phyloP scores from a whole-genome alignment of 2,888 invertebrate species.

The Catocala nupta region DNA sequence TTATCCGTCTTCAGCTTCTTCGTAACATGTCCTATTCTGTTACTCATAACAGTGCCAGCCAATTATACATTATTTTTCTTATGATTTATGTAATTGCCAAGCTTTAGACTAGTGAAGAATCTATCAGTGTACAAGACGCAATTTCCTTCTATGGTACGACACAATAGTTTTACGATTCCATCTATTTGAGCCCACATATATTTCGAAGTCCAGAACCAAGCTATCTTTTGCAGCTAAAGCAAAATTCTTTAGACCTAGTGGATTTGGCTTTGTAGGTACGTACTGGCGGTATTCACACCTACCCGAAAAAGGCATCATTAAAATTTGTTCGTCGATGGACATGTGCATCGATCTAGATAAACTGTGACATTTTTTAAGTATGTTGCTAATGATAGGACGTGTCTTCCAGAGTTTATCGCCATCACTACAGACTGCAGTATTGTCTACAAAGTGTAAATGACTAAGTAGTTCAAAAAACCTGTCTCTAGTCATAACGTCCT shows the following conservation, averaged over 20 bases:
- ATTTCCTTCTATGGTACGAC: constrained; percentile 27
- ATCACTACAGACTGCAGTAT: constrained; percentile 1
- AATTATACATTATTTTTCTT: constrained; percentile 19
- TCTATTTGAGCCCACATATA: constrained; percentile 41
- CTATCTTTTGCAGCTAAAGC: constrained; percentile 44
- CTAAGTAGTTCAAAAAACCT: constrained; percentile 3
- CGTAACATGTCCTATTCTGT: constrained; percentile 41
- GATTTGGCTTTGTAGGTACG: constrained; percentile 47
- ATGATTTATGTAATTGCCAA: constrained; percentile 14
- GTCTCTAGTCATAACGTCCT: constrained; percentile 12
- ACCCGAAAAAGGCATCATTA: constrained; percentile 47
- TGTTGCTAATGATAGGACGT: constrained; percentile 7
- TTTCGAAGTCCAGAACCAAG: constrained; percentile 45
- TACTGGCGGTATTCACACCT: constrained; percentile 26
- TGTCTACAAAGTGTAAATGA: constrained; percentile 2
- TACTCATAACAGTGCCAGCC: constrained; percentile 35
- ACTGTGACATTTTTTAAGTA: constrained; percentile 27
- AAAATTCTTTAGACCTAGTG: constrained; percentile 58
- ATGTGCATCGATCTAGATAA: constrained; percentile 47
- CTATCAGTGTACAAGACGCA: constrained; percentile 34
- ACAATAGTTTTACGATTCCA: constrained; percentile 38
- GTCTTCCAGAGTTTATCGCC: constrained; percentile 16
- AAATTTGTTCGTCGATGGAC: constrained; percentile 54
- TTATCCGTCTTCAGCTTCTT: constrained; percentile 42
- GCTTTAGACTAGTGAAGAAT: constrained; percentile 28